These are phyloP conservation scores for Eidolon dupreanum DNA, from an alignment of 2,797 vertebrate species.

Conservation along the genomic window DNA sequence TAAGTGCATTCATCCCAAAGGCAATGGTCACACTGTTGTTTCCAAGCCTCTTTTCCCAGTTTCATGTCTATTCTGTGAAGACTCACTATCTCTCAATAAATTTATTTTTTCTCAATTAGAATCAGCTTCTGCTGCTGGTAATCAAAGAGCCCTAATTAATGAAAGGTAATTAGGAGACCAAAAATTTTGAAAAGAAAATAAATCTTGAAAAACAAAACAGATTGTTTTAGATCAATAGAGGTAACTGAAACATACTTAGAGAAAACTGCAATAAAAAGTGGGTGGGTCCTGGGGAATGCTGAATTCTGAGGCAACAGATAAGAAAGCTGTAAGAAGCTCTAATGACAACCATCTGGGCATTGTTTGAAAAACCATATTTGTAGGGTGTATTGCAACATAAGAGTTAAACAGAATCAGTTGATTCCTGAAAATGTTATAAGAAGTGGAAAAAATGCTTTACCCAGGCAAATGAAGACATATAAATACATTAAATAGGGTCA, in stretches of 20 bases:
- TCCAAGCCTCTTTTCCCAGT: neutral
- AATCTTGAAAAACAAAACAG: neutral
- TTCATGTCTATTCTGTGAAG: neutral
- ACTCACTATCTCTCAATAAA: neutral
- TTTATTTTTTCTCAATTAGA: slow-evolving; percentile 13
- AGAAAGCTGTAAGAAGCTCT: neutral
- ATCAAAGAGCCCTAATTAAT: neutral
- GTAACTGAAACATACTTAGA: neutral
- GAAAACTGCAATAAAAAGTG: neutral
- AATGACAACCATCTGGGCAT: neutral
- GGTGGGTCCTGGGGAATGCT: neutral
- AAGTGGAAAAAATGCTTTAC: neutral
- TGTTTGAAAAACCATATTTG: neutral
- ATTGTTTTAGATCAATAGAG: neutral
- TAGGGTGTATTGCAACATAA: neutral
- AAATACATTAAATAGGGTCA: neutral
- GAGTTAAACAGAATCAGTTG: neutral
- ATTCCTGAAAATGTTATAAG: neutral
- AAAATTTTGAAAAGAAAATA: slow-evolving; percentile 34
- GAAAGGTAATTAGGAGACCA: neutral
- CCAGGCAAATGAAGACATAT: neutral
- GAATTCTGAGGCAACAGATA: neutral
- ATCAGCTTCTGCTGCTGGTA: neutral
- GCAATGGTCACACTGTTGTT: neutral
- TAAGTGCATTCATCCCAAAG: neutral